Conservation (phyloP, 1,140 invertebrate species). For the Helicoverpa zea region DNA sequence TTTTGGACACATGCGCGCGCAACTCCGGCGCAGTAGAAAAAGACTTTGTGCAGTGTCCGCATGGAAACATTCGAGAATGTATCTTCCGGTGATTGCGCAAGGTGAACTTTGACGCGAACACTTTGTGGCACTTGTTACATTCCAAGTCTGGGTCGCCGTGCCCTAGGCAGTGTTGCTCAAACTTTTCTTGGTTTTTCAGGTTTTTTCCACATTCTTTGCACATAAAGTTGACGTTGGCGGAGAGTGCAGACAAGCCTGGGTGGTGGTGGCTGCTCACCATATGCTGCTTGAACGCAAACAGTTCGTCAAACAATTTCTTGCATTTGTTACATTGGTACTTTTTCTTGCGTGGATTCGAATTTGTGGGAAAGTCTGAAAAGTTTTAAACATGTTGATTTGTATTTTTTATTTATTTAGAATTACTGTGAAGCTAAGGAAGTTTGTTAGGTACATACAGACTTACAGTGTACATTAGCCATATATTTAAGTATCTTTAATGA, state of each 20-base stretch:
- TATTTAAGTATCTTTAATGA: too few relatives aligned
- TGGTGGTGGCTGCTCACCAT: constrained; percentile 65
- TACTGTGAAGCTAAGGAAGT: too few relatives aligned
- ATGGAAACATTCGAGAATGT: constrained; percentile 85
- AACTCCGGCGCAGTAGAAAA: constrained; percentile 67
- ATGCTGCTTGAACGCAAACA: constrained; percentile 74
- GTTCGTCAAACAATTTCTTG: constrained; percentile 76
- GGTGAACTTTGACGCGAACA: constrained; percentile 82
- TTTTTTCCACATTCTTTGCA: constrained; percentile 78
- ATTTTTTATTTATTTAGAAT: too few relatives aligned
- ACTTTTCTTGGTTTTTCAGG: constrained; percentile 77
- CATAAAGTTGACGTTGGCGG: constrained; percentile 64
- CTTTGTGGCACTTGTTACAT: constrained; percentile 81
- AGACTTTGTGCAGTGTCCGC: constrained; percentile 78
- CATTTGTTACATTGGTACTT: constrained; percentile 82
- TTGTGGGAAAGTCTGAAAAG: too few relatives aligned
- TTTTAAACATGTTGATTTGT: too few relatives aligned
- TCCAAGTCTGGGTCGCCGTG: constrained; percentile 83
- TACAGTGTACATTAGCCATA: too few relatives aligned
- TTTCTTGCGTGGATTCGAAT: constrained; percentile 61
- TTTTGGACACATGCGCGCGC: constrained; percentile 67
- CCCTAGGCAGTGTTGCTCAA: constrained; percentile 73
- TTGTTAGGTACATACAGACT: too few relatives aligned
- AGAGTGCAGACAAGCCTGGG: constrained; percentile 17
- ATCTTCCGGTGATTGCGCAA: constrained; percentile 85